Evolutionary conservation across 1,140 invertebrate genomes (phyloP), one percentile per base, ranked within the genome.

Genomic region (Drosophila gunungcola): DNA sequence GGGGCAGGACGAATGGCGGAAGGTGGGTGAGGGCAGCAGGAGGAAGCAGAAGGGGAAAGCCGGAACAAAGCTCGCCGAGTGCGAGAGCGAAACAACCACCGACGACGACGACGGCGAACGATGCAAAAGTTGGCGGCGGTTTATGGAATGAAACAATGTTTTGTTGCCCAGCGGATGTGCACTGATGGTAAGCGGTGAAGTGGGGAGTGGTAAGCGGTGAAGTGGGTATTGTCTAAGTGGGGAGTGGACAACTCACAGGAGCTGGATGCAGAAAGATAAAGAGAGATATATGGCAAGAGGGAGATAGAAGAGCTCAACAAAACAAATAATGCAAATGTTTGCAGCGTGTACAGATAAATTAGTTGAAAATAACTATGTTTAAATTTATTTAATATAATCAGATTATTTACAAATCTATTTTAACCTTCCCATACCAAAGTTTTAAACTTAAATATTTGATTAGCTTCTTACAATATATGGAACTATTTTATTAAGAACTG

Each of bases 101-200:
- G 54, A 68, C 77, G 16, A 21, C 81, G 78, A 77, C 77, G 49
- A 41, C 42, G 43, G 32, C 43, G 63, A 34, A 16, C 43, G 60
- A 68, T 68, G 64, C 51, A 39, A 75, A 83, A 79, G 63, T 84
- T 69, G 57, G 43, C 73, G 60, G 45, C 60, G 67, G 54, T 76
- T 68, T 80, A 78, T 74, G 78, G 74, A 67, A 81, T 86, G 78
- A 75, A 86, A 81, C 82, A 86, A 81, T 86, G 78, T 85, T 86
- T 83, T 85, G 70, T 62, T 63, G 60, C 64, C 56, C 65, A 65
- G 55, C 76, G 81, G 72, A 80, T 77, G 81, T 80, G 67, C 73
- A 61, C 45, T 62, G 72, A 39, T 45, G 39, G 34, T 39, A 46
- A 42, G 36, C 36, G 45, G 32, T 7, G 41, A 25, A 38, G 32